phyloP scores from a whole-genome alignment of 2,888 invertebrate genomes.

The Drosophila aldrichi region DNA sequence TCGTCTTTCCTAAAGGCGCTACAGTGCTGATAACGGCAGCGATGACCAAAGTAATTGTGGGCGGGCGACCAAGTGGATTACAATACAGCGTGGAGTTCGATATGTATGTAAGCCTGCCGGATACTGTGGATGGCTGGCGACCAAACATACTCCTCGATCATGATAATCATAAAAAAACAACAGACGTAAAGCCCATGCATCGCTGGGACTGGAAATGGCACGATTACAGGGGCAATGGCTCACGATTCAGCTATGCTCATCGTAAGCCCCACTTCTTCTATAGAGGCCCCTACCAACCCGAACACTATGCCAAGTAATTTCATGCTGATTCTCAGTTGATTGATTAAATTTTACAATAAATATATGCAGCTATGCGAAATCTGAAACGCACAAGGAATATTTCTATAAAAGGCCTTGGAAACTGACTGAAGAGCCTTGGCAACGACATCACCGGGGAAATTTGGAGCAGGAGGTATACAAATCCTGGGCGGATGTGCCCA shows the following conservation, averaged over 20 bases:
- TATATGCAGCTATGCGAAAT: conserved; percentile 15
- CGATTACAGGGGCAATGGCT: not conserved
- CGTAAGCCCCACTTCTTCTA: not conserved
- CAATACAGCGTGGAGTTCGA: conserved; percentile 74
- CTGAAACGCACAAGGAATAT: conserved; percentile 12
- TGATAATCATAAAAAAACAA: conserved; percentile 8
- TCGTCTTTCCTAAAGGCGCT: conserved; percentile 72
- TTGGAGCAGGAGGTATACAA: conserved; percentile 32
- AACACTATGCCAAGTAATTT: conserved; percentile 18
- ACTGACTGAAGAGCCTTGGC: conserved; percentile 16
- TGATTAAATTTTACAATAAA: not conserved
- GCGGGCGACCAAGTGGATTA: conserved; percentile 68
- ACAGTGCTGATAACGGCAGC: conserved; percentile 65
- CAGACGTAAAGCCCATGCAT: conserved; percentile 15
- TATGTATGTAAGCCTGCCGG: conserved; percentile 73
- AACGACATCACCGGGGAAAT: not conserved
- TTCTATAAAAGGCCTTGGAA: conserved; percentile 55
- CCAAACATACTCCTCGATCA: conserved; percentile 50
- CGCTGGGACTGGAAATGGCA: conserved; percentile 41
- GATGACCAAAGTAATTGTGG: conserved; percentile 69
- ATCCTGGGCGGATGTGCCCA: conserved; percentile 42
- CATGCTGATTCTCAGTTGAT: not conserved
- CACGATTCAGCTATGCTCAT: not conserved
- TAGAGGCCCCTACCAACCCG: conserved; percentile 11
- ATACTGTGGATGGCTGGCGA: conserved; percentile 74